phyloP scores from a whole-genome alignment of 1,140 invertebrate genomes.

The Hydropsyche tenuis region DNA sequence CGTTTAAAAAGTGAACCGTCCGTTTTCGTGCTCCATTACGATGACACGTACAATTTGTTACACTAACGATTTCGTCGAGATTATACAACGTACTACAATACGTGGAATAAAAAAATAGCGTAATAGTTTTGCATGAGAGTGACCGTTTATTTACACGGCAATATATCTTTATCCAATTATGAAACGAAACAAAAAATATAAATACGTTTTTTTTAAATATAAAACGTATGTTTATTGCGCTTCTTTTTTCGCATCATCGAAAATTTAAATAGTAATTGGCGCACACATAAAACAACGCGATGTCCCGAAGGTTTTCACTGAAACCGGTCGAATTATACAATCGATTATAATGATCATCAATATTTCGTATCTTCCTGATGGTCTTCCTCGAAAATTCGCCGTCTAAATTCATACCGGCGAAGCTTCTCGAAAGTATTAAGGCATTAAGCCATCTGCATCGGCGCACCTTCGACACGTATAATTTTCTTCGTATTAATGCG shows the following conservation, averaged over 20 bases:
- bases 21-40: neutral
- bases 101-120: neutral
- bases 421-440: neutral
- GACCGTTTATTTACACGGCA: slow-evolving; percentile 17
- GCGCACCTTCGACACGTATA: slow-evolving; percentile 1
- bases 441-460: neutral
- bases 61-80: slow-evolving; percentile 7
- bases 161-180: slow-evolving; percentile 19
- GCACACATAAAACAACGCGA: neutral
- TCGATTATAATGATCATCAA: neutral
- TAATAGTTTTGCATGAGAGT: slow-evolving; percentile 18
- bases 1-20: neutral
- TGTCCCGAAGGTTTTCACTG: slow-evolving; percentile 5
- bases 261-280: slow-evolving; percentile 13
- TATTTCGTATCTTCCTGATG: neutral
- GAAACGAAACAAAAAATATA: neutral
- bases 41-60: slow-evolving; percentile 17
- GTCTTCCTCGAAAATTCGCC: neutral
- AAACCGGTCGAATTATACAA: slow-evolving; percentile 10
- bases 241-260: neutral
- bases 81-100: slow-evolving; percentile 9
- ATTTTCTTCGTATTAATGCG: slow-evolving; percentile 1
- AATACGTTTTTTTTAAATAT: neutral
- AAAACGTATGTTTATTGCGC: neutral
- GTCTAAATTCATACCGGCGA: slow-evolving; percentile 3